Conservation (phyloP, 2,113 vertebrate genomes). For the Saccopteryx leptura region DNA sequence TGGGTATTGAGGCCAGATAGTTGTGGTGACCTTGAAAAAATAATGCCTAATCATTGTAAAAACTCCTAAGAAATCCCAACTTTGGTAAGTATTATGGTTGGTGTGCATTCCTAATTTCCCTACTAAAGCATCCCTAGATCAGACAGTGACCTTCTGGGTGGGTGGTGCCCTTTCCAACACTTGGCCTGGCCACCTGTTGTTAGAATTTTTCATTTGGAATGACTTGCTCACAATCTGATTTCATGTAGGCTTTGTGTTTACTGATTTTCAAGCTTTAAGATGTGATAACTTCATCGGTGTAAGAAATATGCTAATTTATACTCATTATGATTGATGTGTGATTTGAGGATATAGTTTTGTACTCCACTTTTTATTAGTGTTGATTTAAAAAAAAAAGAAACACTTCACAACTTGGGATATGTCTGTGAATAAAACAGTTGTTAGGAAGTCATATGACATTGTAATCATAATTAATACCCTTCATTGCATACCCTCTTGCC, state of each 20-base stretch:
- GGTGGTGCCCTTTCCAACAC: neutral
- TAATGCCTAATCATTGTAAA: neutral
- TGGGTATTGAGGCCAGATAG: neutral
- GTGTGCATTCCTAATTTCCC: neutral
- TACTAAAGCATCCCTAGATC: neutral
- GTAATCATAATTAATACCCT: constrained; percentile 2
- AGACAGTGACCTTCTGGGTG: neutral
- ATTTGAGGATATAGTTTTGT: constrained; percentile 21
- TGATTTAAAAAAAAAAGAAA: neutral
- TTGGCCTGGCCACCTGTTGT: neutral
- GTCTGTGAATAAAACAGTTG: constrained; percentile 40
- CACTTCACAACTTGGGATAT: constrained; percentile 28
- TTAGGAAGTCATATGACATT: constrained; percentile 19
- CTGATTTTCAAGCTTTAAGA: neutral
- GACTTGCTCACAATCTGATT: neutral
- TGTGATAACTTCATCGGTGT: neutral
- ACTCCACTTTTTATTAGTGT: constrained; percentile 34
- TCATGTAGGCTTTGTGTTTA: neutral
- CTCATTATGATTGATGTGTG: neutral
- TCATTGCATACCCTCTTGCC: neutral
- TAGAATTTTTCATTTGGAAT: neutral
- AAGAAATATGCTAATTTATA: neutral
- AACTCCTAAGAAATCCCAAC: neutral
- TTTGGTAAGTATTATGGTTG: neutral
- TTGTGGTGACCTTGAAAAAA: neutral